phyloP scores from a whole-genome alignment of 2,797 vertebrate species.

The Babyrousa celebensis region DNA sequence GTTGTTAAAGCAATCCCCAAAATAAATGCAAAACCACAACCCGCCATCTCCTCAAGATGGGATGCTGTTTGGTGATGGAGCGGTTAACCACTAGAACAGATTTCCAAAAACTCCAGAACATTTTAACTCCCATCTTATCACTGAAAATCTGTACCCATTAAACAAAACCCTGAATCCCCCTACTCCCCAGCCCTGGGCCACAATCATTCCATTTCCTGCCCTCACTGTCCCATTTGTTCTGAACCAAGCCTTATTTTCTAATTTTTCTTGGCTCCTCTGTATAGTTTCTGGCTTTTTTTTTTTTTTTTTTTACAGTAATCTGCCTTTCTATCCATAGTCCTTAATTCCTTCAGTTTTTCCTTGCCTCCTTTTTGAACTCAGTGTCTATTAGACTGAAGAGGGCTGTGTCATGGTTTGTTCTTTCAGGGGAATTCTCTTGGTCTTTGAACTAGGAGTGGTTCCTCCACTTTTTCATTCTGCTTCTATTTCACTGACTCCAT shows the following conservation, averaged over 20 bases:
- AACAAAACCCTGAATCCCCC: no score
- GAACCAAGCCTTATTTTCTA: background rate
- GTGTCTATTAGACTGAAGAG: no score
- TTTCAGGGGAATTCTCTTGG: background rate
- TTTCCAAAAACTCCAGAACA: background rate
- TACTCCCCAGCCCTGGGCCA: background rate
- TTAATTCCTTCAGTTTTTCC: no score
- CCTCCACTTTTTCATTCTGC: background rate
- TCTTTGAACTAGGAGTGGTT: background rate
- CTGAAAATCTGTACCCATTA: no score
- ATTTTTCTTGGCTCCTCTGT: no score
- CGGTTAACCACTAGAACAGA: no score
- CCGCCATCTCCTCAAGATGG: no score
- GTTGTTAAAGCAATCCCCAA: background rate
- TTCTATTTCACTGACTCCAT: background rate
- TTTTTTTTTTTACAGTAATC: no score
- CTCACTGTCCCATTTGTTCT: background rate
- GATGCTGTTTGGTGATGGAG: background rate
- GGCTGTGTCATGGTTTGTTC: no score
- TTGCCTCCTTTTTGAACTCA: no score
- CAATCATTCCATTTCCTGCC: background rate
- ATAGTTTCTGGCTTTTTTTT: no score
- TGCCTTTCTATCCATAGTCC: no score
- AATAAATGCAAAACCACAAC: background rate
- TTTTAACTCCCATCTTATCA: background rate